Percentiles rank a stretch among this genome's conserved stretches.
These are phyloP conservation scores for Laspeyria flexula DNA, from an alignment of 2,888 invertebrate species.

Conservation along the genomic window DNA sequence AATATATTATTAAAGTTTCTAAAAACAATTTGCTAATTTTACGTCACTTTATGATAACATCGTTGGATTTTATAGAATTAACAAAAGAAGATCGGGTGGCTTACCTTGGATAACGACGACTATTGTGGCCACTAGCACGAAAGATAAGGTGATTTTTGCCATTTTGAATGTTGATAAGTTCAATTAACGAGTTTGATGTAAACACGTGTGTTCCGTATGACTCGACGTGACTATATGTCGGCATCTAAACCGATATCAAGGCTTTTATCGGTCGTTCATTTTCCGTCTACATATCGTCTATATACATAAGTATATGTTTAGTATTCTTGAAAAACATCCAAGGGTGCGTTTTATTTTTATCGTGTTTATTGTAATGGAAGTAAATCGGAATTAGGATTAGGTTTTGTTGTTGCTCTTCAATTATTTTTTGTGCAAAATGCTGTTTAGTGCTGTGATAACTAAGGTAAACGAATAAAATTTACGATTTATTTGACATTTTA, in stretches of 20 bases:
- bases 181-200: constrained; percentile 21
- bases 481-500: too few species aligned
- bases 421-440: too few species aligned
- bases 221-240: constrained; percentile 38
- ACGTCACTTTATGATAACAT: not conserved
- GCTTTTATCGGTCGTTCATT: constrained; percentile 39
- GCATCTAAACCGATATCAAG: constrained; percentile 7
- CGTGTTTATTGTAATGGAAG: not conserved
- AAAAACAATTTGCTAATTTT: too few species aligned
- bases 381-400: not conserved
- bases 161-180: constrained; percentile 40
- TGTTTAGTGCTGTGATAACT: too few species aligned
- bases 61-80: not conserved
- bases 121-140: constrained; percentile 44
- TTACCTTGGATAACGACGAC: constrained; percentile 53
- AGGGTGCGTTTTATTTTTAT: constrained; percentile 20
- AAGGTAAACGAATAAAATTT: too few species aligned
- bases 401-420: not conserved
- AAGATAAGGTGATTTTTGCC: constrained; percentile 45
- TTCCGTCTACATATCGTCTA: constrained; percentile 9
- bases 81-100: constrained; percentile 25
- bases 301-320: not conserved
- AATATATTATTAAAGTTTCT: not conserved
- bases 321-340: not conserved
- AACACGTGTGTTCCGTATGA: constrained; percentile 28